phyloP scores from a whole-genome alignment of 2,113 vertebrate species.

The Perca flavescens region DNA sequence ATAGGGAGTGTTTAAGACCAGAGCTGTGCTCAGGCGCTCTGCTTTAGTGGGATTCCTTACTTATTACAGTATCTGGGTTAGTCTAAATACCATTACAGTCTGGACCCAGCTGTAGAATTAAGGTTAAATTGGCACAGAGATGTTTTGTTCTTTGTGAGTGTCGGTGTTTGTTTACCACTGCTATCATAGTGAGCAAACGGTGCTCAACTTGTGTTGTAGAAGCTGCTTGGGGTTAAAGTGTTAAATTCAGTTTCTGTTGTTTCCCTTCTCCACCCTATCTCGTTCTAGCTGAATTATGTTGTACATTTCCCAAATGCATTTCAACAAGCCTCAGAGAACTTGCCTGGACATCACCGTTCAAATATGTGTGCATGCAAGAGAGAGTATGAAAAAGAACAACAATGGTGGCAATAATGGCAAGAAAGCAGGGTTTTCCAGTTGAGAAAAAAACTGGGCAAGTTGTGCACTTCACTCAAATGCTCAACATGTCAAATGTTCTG shows the following conservation, averaged over 20 bases:
- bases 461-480: not conserved
- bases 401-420: not conserved
- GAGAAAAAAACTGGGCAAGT: not conserved
- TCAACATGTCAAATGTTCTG: slow-evolving; percentile 14
- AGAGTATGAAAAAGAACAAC: not conserved
- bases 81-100: slow-evolving; percentile 26
- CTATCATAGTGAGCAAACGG: not conserved
- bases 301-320: slow-evolving; percentile 24
- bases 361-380: not conserved
- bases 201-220: not conserved
- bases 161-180: not conserved
- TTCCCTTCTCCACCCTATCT: slow-evolving; percentile 13
- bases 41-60: slow-evolving; percentile 60
- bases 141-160: not conserved
- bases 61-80: slow-evolving; percentile 69
- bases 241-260: slow-evolving; percentile 19
- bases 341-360: not conserved
- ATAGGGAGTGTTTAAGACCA: slow-evolving; percentile 26
- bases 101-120: slow-evolving; percentile 31
- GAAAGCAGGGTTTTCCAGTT: not conserved
- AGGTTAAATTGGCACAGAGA: slow-evolving; percentile 18
- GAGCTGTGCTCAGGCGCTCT: slow-evolving; percentile 22
- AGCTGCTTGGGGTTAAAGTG: not conserved
- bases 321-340: not conserved
- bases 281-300: slow-evolving; percentile 1